Base-by-base conservation (phyloP, 1,140 invertebrate genomes). In the Bradynema listronoti region DNA sequence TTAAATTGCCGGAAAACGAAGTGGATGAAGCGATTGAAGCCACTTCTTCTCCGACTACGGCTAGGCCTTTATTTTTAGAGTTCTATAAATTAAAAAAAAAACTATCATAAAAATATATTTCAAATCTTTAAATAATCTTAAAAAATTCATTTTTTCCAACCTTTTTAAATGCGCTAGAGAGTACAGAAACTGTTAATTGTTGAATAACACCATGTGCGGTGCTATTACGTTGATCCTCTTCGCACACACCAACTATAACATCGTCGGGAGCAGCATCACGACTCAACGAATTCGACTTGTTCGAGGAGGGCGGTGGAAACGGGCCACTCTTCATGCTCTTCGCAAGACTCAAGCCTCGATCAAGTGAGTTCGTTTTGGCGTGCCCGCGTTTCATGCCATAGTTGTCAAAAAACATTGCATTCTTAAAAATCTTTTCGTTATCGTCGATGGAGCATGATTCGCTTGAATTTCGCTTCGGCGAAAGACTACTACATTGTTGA, bases 281-380 rank as follows among this genome's bases (percentile, higher is more conserved):
- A 36, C 59, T 72, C 27, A 72, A 54, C 14, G 73, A 77, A 63
- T 58, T 76, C 16, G 70, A 77, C 54, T 72, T 72, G 14, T 34
- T 57, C 4, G 58, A 58, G 30, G 64, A 34, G 4, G 65, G 42
- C 9, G 73, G 61, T 9, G 69, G 69, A 43, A 75, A 72, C 9
- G 69, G 69, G 25, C 69, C 69, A 53, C 41, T 55, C 52, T 70
- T 73, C 65, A 73, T 72, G 39, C 67, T 46, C 43, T 72, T 72
- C 16, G 69, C 69, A 11, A 72, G 43, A 3, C 56, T 58, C 24
- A 72, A 46, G 19, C 70, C 70, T 16, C 70, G 36, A 58, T 72
- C 70, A 14, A 72, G 27, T 19, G 70, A 72, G 33, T 72, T 72
- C 33, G 73, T 77, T 47, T 72, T 72, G 9, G 66, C 68, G 58